Base-by-base conservation (phyloP, 2,888 invertebrate species). In the Catocala nupta region DNA sequence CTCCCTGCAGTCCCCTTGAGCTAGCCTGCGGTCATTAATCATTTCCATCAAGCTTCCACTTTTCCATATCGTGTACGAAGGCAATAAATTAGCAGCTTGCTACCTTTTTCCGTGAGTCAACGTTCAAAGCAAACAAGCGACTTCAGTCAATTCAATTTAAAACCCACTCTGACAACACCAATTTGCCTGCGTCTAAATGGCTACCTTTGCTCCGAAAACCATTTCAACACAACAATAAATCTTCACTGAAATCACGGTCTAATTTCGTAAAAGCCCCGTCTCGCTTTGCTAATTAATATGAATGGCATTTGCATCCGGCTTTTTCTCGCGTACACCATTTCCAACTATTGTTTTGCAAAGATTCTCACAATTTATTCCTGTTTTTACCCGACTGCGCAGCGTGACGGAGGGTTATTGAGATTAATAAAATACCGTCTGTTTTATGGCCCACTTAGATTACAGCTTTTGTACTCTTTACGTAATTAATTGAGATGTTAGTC, bases 231-330 rank as follows among this genome's bases (percentile, higher is more conserved):
- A 91, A 92, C 91, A 92, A 94, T 93, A 94, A 93, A 94, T 94
- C 93, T 93, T 88, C 89, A 86, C 88, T 91, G 91, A 89, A 94
- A 94, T 94, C 94, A 93, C 92, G 92, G 90, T 91, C 93, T 93
- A 94, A 93, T 94, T 93, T 93, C 91, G 93, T 93, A 93, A 94
- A 93, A 94, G 94, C 93, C 90, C 91, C 91, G 90, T 93, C 92
- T 93, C 93, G 93, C 93, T 93, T 92, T 93, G 91, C 93, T 94
- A 94, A 94, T 94, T 94, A 94, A 94, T 93, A 94, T 93, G 93
- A 93, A 94, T 93, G 90, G 93, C 92, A 92, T 93, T 94, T 94
- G 92, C 93, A 94, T 93, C 93, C 93, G 91, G 93, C 92, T 94
- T 93, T 93, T 93, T 93, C 94, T 93, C 93, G 88, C 91, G 89